These are phyloP conservation scores for Amphipoea oculea DNA, from an alignment of 2,888 invertebrate genomes.

Conservation along the genomic window DNA sequence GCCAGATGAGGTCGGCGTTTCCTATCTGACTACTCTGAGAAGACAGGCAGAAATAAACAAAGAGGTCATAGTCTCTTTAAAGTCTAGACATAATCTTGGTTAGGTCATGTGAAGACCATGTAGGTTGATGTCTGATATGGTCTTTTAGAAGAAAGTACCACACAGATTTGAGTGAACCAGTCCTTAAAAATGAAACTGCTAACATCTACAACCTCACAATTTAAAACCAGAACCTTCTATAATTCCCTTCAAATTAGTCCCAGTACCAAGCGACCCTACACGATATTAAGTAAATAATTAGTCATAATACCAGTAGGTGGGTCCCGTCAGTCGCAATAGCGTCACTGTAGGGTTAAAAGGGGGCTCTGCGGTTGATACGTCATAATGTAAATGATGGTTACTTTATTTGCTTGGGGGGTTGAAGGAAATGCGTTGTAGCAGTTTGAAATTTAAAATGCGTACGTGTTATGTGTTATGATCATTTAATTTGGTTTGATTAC, in stretches of 20 bases:
- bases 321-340: conserved; percentile 57
- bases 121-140: too few species aligned
- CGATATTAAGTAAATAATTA: conserved; percentile 66
- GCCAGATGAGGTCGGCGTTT: too few species aligned
- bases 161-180: too few species aligned
- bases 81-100: too few species aligned
- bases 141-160: too few species aligned
- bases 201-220: not conserved
- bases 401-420: conserved; percentile 61
- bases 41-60: too few species aligned
- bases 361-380: conserved; percentile 63
- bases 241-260: conserved; percentile 37
- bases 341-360: conserved; percentile 54
- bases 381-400: conserved; percentile 64
- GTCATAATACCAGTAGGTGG: conserved; percentile 63
- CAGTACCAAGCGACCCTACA: conserved; percentile 36
- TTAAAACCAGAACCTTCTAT: conserved; percentile 29
- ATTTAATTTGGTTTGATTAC: not conserved
- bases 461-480: not conserved
- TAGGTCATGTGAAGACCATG: too few species aligned
- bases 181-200: not conserved
- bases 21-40: too few species aligned
- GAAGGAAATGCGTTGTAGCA: conserved; percentile 48
- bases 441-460: conserved; percentile 26
- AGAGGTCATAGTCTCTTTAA: too few species aligned